phyloP scores from a whole-genome alignment of 64 coral and sea anemone genomes.

The Trachythela sp. region DNA sequence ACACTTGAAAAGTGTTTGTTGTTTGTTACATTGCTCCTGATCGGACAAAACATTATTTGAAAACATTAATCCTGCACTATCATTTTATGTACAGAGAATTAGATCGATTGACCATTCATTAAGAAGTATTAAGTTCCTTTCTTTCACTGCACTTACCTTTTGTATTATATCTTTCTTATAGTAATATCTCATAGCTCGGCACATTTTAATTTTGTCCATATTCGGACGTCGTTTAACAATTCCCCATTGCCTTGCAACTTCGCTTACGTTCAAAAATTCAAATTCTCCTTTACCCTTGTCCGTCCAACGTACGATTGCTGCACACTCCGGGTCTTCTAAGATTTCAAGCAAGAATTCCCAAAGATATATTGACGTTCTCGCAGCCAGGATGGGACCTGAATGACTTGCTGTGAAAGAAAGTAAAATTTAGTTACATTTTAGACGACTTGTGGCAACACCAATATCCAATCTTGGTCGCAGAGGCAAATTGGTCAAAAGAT shows the following conservation, averaged over 20 bases:
- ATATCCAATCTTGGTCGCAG: neutral
- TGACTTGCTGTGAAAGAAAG: neutral
- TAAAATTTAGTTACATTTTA: neutral
- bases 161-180: constrained; percentile 49
- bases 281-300: constrained; percentile 38
- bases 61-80: no score
- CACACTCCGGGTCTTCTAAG: constrained; percentile 29
- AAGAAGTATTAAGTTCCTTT: no score
- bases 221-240: constrained; percentile 42
- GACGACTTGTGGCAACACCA: neutral
- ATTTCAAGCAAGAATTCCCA: constrained; percentile 54
- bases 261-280: constrained; percentile 38
- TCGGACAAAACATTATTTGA: neutral
- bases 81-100: no score
- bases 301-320: constrained; percentile 48
- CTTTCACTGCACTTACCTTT: constrained; percentile 15
- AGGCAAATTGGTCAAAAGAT: neutral
- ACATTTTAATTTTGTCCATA: constrained; percentile 51
- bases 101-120: no score
- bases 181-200: constrained; percentile 56
- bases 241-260: constrained; percentile 47
- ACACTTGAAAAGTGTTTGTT: no score
- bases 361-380: constrained; percentile 32
- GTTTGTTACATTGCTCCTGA: no score
- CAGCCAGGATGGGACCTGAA: neutral